These are phyloP conservation scores for Nannobrachium achirus DNA, from an alignment of 2,113 vertebrate genomes.

Conservation along the genomic window DNA sequence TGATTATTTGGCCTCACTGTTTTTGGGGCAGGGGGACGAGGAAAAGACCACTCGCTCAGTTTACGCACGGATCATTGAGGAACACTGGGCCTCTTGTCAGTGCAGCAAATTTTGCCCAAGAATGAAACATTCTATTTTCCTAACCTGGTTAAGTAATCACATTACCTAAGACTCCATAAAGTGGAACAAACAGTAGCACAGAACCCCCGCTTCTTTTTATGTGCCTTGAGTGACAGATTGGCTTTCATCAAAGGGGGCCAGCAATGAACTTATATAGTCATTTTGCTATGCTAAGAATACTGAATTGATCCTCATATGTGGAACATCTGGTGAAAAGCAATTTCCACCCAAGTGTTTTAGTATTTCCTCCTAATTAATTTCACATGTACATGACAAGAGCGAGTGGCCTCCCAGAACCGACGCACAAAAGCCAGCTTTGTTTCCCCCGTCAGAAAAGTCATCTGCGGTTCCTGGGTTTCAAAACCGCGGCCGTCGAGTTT, in stretches of 20 bases:
- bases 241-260: constrained; percentile 78
- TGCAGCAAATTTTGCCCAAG: constrained; percentile 70
- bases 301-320: constrained; percentile 82
- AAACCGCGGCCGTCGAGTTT: constrained; percentile 42
- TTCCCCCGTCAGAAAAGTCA: constrained; percentile 66
- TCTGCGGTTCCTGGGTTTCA: constrained; percentile 71
- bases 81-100: constrained; percentile 81
- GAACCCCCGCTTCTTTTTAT: constrained; percentile 71
- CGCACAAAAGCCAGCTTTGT: constrained; percentile 84
- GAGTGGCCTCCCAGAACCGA: constrained; percentile 79
- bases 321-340: constrained; percentile 85
- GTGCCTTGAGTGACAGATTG: constrained; percentile 80
- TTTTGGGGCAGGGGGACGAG: constrained; percentile 36
- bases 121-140: constrained; percentile 82
- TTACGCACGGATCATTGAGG: constrained; percentile 70
- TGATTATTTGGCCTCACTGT: constrained; percentile 64
- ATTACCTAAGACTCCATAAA: constrained; percentile 81
- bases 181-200: constrained; percentile 84
- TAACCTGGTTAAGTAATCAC: constrained; percentile 85
- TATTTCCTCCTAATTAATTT: constrained; percentile 88
- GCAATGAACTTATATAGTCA: constrained; percentile 71
- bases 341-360: constrained; percentile 86
- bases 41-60: constrained; percentile 63
- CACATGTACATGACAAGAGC: constrained; percentile 84
- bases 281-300: constrained; percentile 74